Evolutionary conservation across 2,113 vertebrate species (phyloP).

Genomic region (Podocnemis expansa): DNA sequence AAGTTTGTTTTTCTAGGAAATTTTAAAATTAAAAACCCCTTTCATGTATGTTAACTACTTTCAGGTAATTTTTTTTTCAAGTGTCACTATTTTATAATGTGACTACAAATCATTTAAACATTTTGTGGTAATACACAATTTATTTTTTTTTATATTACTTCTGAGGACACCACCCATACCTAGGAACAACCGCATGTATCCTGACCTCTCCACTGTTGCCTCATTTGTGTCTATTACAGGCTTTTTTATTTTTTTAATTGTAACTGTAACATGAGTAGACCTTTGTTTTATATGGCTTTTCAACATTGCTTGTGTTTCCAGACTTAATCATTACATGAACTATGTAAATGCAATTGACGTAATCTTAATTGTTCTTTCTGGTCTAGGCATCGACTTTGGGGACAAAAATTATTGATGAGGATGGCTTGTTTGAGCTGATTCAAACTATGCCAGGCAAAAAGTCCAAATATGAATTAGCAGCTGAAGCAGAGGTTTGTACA

Average conservation of each 20-base stretch:
- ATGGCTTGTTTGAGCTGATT: constrained; percentile 91
- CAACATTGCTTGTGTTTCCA: neutral
- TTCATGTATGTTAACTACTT: neutral
- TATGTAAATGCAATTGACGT: neutral
- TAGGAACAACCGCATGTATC: neutral
- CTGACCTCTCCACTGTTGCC: neutral
- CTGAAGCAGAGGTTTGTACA: constrained; percentile 88
- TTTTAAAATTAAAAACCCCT: neutral
- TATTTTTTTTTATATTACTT: neutral
- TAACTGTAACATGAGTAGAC: neutral
- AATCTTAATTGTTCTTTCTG: constrained; percentile 48
- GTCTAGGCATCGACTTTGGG: constrained; percentile 88
- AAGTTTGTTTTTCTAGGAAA: neutral
- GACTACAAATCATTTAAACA: neutral
- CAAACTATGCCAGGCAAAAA: constrained; percentile 94
- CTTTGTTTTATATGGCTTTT: neutral
- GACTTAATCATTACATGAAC: neutral
- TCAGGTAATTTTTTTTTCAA: neutral
- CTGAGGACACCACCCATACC: neutral
- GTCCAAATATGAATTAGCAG: constrained; percentile 93
- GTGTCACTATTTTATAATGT: neutral
- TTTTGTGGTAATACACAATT: neutral
- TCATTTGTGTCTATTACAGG: neutral
- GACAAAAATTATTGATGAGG: constrained; percentile 92
- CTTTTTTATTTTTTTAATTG: neutral